Evolutionary conservation across 2,113 vertebrate genomes (phyloP), one percentile per base, ranked within the genome.

Genomic region (Sus scrofa): DNA sequence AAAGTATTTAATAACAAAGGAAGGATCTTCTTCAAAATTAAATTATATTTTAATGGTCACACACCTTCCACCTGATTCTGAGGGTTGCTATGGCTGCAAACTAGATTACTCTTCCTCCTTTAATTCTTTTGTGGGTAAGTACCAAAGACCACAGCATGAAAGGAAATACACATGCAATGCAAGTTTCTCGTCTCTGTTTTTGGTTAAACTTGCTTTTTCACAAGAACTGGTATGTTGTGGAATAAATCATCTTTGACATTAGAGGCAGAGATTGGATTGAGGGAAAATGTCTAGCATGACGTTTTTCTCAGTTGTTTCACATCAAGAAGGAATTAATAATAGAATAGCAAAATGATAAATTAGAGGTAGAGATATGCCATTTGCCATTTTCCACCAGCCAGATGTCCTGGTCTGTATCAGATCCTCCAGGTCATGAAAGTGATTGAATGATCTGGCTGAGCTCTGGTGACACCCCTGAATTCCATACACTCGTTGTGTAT

Each of bases 231-330:
- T 63, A 63, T 96, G 20, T 89, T 89, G 68, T 91, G 16, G 24
- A 91, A 83, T 94, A 95, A 89, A 85, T 89, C 7, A 86, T 82
- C 27, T 56, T 91, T 77, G 71, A 95, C 30, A 71, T 92, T 93
- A 95, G 70, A 74, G 86, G 1, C 73, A 89, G 87, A 97, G 89
- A 89, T 24, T 73, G 37, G 60, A 60, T 91, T 86, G n/a, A 84
- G 60, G 27, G 79, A 84, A 58, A 91, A 65, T 83, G 60, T 62
- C 88, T n/a, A 96, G 7, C 7, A 37, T 94, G 27, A 50, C 11
- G 44, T 67, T 70, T 70, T 86, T 95, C 52, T 68, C 32, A 78
- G 20, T 86, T 79, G 52, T 34, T 74, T 95, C 81, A 44, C 52
- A 77, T 78, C 14, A 92, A 62, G 56, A 62, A 92, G 3, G n/a